These are phyloP conservation scores for Leptopilina syphax DNA, from an alignment of 2,888 invertebrate genomes.

Conservation along the genomic window DNA sequence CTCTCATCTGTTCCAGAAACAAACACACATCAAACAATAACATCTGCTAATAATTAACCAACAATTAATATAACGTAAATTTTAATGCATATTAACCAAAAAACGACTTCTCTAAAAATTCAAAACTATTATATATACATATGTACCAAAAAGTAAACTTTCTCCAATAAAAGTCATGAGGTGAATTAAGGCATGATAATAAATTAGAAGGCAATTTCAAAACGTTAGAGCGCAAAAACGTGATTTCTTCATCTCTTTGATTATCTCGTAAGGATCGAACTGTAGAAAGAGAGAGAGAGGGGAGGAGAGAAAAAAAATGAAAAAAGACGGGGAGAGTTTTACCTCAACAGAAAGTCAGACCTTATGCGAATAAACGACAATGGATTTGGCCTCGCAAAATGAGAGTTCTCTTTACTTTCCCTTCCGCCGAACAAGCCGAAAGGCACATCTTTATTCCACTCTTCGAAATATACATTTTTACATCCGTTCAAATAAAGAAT, in stretches of 20 bases:
- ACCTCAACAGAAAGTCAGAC: constrained; percentile 50
- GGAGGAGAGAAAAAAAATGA: too few species aligned
- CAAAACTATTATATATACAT: too few species aligned
- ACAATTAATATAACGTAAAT: too few species aligned
- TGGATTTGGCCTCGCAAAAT: constrained; percentile 48
- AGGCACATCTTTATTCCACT: constrained; percentile 45
- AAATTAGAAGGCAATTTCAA: constrained; percentile 27
- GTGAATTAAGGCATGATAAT: constrained; percentile 16
- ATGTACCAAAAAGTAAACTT: background rate
- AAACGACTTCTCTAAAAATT: too few species aligned
- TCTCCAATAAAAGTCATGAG: constrained; percentile 18
- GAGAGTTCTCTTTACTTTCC: constrained; percentile 66
- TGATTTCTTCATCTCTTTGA: constrained; percentile 35
- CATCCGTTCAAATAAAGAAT: constrained; percentile 29
- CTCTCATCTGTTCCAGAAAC: constrained; percentile 10
- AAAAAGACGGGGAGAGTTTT: constrained; percentile 13
- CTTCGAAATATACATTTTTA: constrained; percentile 26
- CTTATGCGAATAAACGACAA: constrained; percentile 51
- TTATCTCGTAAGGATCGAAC: constrained; percentile 36
- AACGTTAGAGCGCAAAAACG: constrained; percentile 23
- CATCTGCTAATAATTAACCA: too few species aligned
- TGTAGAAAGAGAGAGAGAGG: background rate
- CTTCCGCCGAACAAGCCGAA: constrained; percentile 45
- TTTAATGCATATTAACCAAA: too few species aligned
- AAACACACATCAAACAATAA: background rate